These are phyloP conservation scores for Lasioglossum malachurum DNA, from an alignment of 2,888 invertebrate genomes.

Conservation along the genomic window DNA sequence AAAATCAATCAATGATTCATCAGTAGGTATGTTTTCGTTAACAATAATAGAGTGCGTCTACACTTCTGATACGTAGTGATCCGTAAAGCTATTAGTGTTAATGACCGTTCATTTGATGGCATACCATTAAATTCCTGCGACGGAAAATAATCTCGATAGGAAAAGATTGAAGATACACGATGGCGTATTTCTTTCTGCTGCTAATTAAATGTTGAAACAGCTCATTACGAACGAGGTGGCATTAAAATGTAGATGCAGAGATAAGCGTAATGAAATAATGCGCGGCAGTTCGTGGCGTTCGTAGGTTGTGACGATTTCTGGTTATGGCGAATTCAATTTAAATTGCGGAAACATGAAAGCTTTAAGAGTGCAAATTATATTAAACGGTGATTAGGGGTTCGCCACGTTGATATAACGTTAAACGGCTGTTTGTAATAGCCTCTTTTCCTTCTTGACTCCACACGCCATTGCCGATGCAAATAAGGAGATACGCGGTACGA, in stretches of 20 bases:
- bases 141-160: background rate
- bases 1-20: too few species aligned
- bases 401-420: constrained; percentile 49
- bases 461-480: constrained; percentile 51
- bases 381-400: constrained; percentile 61
- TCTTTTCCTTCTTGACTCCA: background rate
- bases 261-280: constrained; percentile 67
- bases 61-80: too few species aligned
- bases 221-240: constrained; percentile 47
- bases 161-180: background rate
- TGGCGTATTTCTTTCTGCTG: background rate
- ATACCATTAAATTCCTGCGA: background rate
- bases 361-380: constrained; percentile 62
- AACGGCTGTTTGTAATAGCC: constrained; percentile 47
- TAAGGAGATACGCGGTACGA: constrained; percentile 41
- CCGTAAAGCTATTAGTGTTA: too few species aligned
- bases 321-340: constrained; percentile 68
- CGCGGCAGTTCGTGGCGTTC: constrained; percentile 9
- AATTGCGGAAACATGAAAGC: constrained; percentile 63
- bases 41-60: too few species aligned
- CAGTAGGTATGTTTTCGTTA: too few species aligned
- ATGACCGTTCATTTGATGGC: background rate
- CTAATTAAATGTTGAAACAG: constrained; percentile 17
- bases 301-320: constrained; percentile 22
- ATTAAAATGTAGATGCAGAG: constrained; percentile 63